These are phyloP conservation scores for Phalanger gymnotis DNA, from an alignment of 2,797 vertebrate genomes.

Conservation along the genomic window DNA sequence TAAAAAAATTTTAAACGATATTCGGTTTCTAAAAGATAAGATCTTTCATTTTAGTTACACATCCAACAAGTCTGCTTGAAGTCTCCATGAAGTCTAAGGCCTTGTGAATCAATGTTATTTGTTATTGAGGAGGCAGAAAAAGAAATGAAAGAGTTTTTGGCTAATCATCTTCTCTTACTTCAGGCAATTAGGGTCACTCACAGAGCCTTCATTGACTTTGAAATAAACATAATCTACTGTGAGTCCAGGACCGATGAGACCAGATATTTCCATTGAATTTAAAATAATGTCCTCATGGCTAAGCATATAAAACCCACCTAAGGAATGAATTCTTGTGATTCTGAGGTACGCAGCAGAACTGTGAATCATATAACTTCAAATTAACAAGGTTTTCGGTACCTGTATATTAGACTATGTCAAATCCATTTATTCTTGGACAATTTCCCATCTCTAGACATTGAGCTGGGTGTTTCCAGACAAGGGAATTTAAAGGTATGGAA, in stretches of 20 bases:
- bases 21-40: conserved; percentile 4
- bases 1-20: background rate
- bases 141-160: background rate
- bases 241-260: conserved; percentile 23
- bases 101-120: background rate
- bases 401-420: background rate
- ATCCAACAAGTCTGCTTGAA: background rate
- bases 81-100: background rate
- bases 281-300: background rate
- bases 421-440: background rate
- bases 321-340: background rate
- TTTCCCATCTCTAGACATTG: background rate
- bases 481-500: background rate
- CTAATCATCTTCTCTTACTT: background rate
- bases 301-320: background rate
- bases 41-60: background rate
- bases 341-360: background rate
- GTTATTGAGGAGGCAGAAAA: background rate
- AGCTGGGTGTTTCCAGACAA: background rate
- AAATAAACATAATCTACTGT: background rate
- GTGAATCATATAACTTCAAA: background rate
- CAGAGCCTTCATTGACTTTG: background rate
- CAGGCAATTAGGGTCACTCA: background rate
- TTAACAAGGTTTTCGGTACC: background rate
- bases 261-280: conserved; percentile 8